These are phyloP conservation scores for Zygogramma bicolorata DNA, from an alignment of 2,888 invertebrate species.

Conservation along the genomic window DNA sequence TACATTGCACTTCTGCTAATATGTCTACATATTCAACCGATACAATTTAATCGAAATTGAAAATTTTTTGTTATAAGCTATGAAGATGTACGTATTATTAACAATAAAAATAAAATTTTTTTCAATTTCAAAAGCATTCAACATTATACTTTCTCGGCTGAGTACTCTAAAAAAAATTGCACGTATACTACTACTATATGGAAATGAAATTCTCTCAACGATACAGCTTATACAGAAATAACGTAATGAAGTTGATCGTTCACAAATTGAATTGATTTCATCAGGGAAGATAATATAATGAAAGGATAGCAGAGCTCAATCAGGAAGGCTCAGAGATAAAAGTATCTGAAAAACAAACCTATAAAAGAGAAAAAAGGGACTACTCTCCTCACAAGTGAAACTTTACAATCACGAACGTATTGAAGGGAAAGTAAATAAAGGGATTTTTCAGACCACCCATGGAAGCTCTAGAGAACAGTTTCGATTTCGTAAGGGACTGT, in stretches of 20 bases:
- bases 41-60: too few relatives aligned
- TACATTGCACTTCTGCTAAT: too few relatives aligned
- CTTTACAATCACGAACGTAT: not conserved
- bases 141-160: too few relatives aligned
- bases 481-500: conserved; percentile 89
- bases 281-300: not conserved
- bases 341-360: not conserved
- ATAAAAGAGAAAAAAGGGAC: not conserved
- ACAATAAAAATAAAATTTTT: too few relatives aligned
- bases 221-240: too few relatives aligned
- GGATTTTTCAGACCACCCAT: conserved; percentile 77
- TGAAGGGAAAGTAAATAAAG: conserved; percentile 3
- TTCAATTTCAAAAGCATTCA: too few relatives aligned
- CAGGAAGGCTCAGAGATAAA: not conserved
- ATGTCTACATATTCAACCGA: too few relatives aligned
- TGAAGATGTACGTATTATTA: too few relatives aligned
- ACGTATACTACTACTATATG: too few relatives aligned
- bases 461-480: conserved; percentile 82
- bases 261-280: not conserved
- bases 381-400: not conserved
- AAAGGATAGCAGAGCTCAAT: not conserved
- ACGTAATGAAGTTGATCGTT: not conserved
- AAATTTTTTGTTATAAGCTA: too few relatives aligned
- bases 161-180: too few relatives aligned
- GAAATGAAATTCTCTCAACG: too few relatives aligned